Base-by-base conservation (phyloP, 2,888 invertebrate genomes). In the Lasioglossum oenotherae region DNA sequence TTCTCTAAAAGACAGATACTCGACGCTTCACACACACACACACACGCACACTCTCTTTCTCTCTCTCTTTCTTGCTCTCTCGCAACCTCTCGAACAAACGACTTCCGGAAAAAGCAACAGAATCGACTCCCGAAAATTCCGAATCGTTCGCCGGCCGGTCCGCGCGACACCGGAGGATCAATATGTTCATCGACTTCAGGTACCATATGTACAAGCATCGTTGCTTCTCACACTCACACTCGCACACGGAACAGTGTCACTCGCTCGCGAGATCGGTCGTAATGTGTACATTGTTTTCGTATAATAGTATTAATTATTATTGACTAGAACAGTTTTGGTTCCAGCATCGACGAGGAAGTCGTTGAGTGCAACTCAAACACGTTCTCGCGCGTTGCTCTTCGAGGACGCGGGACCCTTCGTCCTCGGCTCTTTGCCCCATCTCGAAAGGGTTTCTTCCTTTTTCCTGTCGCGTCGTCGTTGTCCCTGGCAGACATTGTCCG, bases 281-380 rank as follows among this genome's bases (percentile, higher is more conserved):
- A 73, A 74, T 86, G 82, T 84, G 85, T 85, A 85, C 80, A 81
- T 74, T 72, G 79, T 74, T 74, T 83, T 74, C 78, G 35, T 85
- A 78, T 86, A 78, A 88, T 86, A 90, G 85, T 23, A 69, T 69
- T 82, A 86, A 91, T 88, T 60, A 74, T 60, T 91, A 91, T 91
- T 90, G 91, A 91, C 91, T 90, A 90, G 87, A 86, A 91, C 90
- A 82, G 81, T 87, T 80, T 89, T 91, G 90, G 90, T 89, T 91
- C 91, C 90, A 88, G 87, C 82, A 84, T 89, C 85, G 88, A 87
- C 90, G 86, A 88, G 81, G 81, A 80, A 83, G 86, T 89, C 89
- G 85, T 82, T 85, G 90, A 86, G 86, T 90, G 90, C 81, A 87
- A 84, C 87, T 88, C 78, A 86, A 89, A 91, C 90, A 87, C 86